These are phyloP conservation scores for Cirrhinus mrigala DNA, from an alignment of 2,797 vertebrate genomes.

Conservation along the genomic window DNA sequence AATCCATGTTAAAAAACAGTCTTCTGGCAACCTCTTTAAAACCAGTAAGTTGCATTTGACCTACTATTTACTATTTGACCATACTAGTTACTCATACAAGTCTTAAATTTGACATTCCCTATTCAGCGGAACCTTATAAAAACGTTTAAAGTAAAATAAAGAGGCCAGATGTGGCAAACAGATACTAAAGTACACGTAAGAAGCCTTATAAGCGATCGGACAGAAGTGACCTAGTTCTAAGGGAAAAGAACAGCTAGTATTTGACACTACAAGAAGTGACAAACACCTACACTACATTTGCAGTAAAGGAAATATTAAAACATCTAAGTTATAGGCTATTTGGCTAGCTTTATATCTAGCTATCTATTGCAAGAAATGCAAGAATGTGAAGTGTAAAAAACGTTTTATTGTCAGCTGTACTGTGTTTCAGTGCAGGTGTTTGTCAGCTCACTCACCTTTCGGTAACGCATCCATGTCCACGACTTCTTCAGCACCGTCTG, in stretches of 20 bases:
- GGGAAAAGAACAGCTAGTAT: not conserved
- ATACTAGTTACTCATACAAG: not conserved
- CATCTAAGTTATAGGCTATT: not conserved
- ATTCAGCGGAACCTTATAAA: not conserved
- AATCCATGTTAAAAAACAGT: not conserved
- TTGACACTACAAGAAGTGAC: not conserved
- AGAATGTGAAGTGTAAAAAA: not conserved
- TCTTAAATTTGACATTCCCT: not conserved
- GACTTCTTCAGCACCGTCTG: not conserved
- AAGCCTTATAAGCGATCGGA: conserved; percentile 25
- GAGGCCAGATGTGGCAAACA: conserved; percentile 41
- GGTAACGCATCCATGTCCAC: conserved; percentile 50
- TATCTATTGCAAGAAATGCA: not conserved
- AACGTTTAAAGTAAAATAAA: not conserved
- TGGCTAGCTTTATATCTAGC: not conserved
- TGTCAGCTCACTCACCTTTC: conserved; percentile 49
- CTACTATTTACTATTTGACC: too few relatives aligned
- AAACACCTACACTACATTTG: not conserved
- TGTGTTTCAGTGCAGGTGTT: not conserved
- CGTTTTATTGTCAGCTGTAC: not conserved
- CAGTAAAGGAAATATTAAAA: not conserved
- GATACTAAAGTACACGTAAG: conserved; percentile 14
- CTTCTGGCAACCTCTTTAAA: not conserved
- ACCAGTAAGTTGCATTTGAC: not conserved
- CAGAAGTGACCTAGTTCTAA: conserved; percentile 52